Evolutionary conservation across 2,888 invertebrate genomes (phyloP), one percentile per base, ranked within the genome.

Genomic region (Andrena dorsata): DNA sequence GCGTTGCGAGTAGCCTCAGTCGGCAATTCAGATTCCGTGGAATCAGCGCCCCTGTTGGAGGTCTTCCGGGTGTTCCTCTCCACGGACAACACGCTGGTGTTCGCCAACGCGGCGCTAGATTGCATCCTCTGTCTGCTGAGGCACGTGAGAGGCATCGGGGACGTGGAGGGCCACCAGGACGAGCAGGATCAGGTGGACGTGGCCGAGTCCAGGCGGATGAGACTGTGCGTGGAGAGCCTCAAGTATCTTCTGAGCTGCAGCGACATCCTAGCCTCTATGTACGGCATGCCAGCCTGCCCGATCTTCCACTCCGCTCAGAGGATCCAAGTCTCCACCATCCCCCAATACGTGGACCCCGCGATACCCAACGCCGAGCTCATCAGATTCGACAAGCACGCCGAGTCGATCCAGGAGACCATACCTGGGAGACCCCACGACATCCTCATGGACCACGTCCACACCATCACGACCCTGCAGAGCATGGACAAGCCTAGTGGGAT

Each of bases 61-160:
- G 98, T 99, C 70, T 99, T 99, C 92, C 97, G 97, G 92, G 98
- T 98, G 30, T 99, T 99, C 93, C 95, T 99, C 2, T 97, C 97
- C 86, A 98, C 98, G 20, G 98, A 99, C 91, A 98, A 99, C 91
- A 97, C 98, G 20, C 94, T 98, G 71, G 98, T 99, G 0, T 98
- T 99, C 93, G 97, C 98, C 2, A 98, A 98, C 93, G 98, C 98
- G 20, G 98, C 98, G 4, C 95, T 98, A 7, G 99, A 99, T 92
- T 99, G 98, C 91, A 98, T 99, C 75, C 94, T 98, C 4, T 99
- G 99, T 93, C 95, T 99, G 10, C 94, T 99, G 49, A 96, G 97
- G 30, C 96, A 96, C 87, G 97, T 98, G 6, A 96, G 96, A 91
- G 97, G 97, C 32, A 95, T 96, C 47, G 96, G 96, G 90, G 95